Evolutionary conservation across 2,797 vertebrate species (phyloP).

Genomic region (Galaxias olidus): DNA sequence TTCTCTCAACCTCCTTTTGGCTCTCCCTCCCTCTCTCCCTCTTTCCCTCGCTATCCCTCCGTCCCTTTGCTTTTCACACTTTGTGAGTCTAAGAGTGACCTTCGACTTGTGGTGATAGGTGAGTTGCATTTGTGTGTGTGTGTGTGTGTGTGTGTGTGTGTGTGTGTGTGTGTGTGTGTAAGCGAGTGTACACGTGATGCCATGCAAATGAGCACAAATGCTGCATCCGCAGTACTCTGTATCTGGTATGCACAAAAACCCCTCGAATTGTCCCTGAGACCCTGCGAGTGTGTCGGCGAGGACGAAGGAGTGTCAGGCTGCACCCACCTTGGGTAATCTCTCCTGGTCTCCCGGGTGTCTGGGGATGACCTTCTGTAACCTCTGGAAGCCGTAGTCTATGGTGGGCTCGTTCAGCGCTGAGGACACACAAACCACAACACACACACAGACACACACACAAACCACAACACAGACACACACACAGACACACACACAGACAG

Average conservation of each 20-base stretch:
- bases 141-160: slow-evolving; percentile 40
- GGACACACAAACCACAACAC: neutral
- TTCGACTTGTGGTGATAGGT: slow-evolving; percentile 46
- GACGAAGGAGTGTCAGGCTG: neutral
- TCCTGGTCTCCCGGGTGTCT: slow-evolving; percentile 79
- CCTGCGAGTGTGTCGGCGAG: neutral
- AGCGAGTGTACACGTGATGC: neutral
- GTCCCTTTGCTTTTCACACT: slow-evolving; percentile 49
- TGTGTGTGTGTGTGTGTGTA: slow-evolving; percentile 3
- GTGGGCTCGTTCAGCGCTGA: slow-evolving; percentile 83
- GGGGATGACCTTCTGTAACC: slow-evolving; percentile 96
- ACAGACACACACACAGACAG: neutral
- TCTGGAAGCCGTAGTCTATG: slow-evolving; percentile 98
- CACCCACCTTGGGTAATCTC: slow-evolving; percentile 76
- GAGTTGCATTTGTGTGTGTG: slow-evolving; percentile 35
- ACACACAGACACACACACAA: neutral
- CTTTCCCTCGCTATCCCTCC: slow-evolving; percentile 15
- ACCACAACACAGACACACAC: neutral
- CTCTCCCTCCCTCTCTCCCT: slow-evolving; percentile 55
- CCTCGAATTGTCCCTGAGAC: neutral
- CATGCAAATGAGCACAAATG: neutral
- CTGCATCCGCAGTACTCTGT: neutral
- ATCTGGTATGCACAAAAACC: neutral
- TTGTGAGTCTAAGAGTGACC: slow-evolving; percentile 72
- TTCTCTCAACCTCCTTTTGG: slow-evolving; percentile 10